Conservation (phyloP, 1,140 invertebrate species). For the Lasioglossum baleicum region DNA sequence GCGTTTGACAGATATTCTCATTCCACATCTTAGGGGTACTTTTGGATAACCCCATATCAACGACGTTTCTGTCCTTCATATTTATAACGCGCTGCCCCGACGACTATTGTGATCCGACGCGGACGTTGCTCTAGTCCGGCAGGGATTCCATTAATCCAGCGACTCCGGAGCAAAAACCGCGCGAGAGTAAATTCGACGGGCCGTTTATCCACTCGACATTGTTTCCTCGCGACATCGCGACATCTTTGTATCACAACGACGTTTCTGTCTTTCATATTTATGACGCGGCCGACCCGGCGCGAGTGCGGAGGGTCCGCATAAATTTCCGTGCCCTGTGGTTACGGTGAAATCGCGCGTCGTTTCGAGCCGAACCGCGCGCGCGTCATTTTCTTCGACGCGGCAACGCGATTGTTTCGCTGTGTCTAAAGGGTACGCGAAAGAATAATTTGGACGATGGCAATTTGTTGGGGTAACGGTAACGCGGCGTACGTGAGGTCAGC, state of each 20-base stretch:
- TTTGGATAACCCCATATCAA: too few species aligned
- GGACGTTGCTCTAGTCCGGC: too few species aligned
- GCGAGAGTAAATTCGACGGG: too few species aligned
- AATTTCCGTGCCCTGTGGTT: conserved; percentile 53
- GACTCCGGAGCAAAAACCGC: too few species aligned
- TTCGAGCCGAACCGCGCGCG: not conserved
- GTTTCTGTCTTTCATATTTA: conserved; percentile 47
- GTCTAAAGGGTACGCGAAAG: conserved; percentile 3
- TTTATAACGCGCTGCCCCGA: conserved; percentile 6
- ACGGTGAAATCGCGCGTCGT: conserved; percentile 41
- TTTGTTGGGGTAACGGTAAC: conserved; percentile 26
- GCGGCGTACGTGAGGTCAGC: conserved; percentile 6
- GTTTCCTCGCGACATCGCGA: too few species aligned
- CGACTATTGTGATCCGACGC: not conserved
- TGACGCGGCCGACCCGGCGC: conserved; percentile 12
- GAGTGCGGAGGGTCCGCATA: conserved; percentile 37
- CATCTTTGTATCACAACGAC: too few species aligned
- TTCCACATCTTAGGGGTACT: too few species aligned
- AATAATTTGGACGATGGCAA: conserved; percentile 24
- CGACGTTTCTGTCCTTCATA: too few species aligned
- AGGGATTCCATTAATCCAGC: too few species aligned
- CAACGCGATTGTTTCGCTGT: conserved; percentile 32
- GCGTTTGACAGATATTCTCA: too few species aligned
- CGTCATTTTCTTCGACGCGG: conserved; percentile 12
- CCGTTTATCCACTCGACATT: too few species aligned